Evolutionary conservation across 2,888 invertebrate genomes (phyloP), one percentile per base, ranked within the genome.

Genomic region (Phymatocera aterrima): DNA sequence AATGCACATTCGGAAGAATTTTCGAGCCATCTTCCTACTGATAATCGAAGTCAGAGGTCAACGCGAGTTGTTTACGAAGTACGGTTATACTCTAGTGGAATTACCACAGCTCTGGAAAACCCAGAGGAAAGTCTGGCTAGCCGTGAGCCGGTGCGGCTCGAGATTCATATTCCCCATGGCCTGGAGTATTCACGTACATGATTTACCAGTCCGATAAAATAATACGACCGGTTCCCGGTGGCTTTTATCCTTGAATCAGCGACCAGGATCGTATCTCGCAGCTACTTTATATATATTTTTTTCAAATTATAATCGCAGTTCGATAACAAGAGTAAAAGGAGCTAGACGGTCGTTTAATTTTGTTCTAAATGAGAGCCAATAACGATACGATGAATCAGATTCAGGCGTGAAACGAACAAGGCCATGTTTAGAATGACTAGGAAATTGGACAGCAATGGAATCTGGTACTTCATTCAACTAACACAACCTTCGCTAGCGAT

Each of bases 71-170:
- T 48, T 48, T 48, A 34, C 10, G 6, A 34, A 31, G 6, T 51
- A 72, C 18, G 21, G 3, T 31, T 51, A 18, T 31, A 51, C 10
- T 24, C 48, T 6, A 21, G 6, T 57, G 75, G 75, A 57, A 75
- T 40, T 43, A 57, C 75, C 75, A 60, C 40, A 75, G 57, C 75
- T 40, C 57, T 37, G 75, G 75, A 12, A 75, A 75, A 57, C 1
- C 75, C 75, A 75, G 57, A 54, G 75, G 75, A 75, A 57, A 40
- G 40, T 60, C 48, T 51, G 48, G 31, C 3, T 37, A 18, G 18
- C 15, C 18, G 21, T 10, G 37, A 5, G 28, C 43, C 10, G 40
- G 37, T 2, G 18, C 54, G 6, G 15, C 31, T 15, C 6, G 0
- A 2, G 54, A 37, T 12, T 48, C n/a, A n/a, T n/a, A n/a, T n/a